Conservation (phyloP, 1,140 invertebrate genomes). For the Eupeodes corollae region DNA sequence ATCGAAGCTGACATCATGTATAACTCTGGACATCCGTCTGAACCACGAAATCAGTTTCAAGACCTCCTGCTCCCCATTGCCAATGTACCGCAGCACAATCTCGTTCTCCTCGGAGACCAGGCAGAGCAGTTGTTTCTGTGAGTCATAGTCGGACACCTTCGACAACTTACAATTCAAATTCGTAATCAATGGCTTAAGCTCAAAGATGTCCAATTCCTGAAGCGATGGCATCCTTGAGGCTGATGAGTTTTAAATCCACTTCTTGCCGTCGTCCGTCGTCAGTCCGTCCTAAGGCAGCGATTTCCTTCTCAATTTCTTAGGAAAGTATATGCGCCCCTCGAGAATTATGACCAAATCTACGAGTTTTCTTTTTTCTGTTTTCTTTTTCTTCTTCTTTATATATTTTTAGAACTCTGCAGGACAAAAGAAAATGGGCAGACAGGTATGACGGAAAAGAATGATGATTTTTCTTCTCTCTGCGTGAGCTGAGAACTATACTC, state of each 20-base stretch:
- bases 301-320: too few species aligned
- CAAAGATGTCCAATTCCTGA: constrained; percentile 19
- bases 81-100: constrained; percentile 30
- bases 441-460: too few species aligned
- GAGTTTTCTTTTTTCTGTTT: too few species aligned
- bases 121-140: constrained; percentile 28
- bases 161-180: constrained; percentile 36
- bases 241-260: too few species aligned
- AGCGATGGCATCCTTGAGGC: neutral
- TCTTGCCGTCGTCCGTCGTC: too few species aligned
- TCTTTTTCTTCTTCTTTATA: too few species aligned
- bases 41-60: constrained; percentile 60
- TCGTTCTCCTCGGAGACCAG: constrained; percentile 34
- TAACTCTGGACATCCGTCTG: constrained; percentile 44
- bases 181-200: constrained; percentile 28
- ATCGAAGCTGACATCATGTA: constrained; percentile 57
- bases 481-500: too few species aligned
- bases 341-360: too few species aligned
- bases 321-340: too few species aligned
- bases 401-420: too few species aligned
- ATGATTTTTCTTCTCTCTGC: too few species aligned
- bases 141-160: constrained; percentile 20
- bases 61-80: constrained; percentile 37
- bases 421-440: too few species aligned
- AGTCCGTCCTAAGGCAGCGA: neutral